Percentiles rank a stretch among this genome's conserved stretches.
Evolutionary conservation across 2,113 vertebrate species (phyloP).

Genomic region (Psophia crepitans): DNA sequence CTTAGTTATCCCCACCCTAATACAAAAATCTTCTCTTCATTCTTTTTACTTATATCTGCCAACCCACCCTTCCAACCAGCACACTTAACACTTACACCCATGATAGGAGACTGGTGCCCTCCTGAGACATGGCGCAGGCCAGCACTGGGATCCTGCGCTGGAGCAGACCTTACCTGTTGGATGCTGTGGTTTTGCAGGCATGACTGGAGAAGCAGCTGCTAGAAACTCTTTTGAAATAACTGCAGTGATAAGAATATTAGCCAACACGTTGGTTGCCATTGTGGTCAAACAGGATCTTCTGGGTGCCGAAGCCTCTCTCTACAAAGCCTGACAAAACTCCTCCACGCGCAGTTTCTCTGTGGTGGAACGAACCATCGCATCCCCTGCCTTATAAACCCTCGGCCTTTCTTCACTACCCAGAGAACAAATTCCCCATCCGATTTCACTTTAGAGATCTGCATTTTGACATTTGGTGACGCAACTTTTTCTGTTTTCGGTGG

Average conservation of each 20-base stretch:
- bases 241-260: neutral
- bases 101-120: neutral
- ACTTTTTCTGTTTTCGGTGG: neutral
- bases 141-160: neutral
- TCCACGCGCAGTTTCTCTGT: neutral
- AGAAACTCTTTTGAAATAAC: neutral
- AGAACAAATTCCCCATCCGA: neutral
- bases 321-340: neutral
- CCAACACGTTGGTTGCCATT: neutral
- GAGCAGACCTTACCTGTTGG: neutral
- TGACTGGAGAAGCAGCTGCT: neutral
- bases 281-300: neutral
- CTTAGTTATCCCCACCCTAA: neutral
- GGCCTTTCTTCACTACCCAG: neutral
- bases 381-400: slow-evolving; percentile 17
- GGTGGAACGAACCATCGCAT: neutral
- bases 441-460: neutral
- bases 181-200: neutral
- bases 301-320: neutral
- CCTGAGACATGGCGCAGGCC: neutral
- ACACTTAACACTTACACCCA: neutral
- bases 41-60: neutral
- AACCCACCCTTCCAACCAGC: neutral
- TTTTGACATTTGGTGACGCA: neutral
- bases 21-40: neutral